Percentiles rank a stretch among this genome's conserved stretches.
phyloP scores from a whole-genome alignment of 2,888 invertebrate species.

The Amiota communis region DNA sequence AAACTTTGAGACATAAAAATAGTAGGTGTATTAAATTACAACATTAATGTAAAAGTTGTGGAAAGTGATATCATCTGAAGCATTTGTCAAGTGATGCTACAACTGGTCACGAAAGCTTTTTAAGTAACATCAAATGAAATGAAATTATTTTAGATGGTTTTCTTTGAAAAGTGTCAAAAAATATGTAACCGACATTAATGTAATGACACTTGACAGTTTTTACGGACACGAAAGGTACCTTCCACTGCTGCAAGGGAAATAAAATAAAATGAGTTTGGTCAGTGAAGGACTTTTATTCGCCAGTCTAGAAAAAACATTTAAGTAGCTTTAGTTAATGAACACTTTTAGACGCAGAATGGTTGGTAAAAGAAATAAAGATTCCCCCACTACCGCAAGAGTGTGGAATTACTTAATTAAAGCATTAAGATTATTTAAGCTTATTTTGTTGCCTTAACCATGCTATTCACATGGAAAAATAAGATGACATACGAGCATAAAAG shows the following conservation, averaged over 20 bases:
- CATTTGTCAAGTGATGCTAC: too few relatives aligned
- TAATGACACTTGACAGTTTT: constrained; percentile 41
- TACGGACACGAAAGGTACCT: not conserved
- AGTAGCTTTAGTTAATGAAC: constrained; percentile 26
- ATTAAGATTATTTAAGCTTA: constrained; percentile 60
- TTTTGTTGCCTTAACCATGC: constrained; percentile 27
- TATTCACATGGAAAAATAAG: too few relatives aligned
- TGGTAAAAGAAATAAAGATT: too few relatives aligned
- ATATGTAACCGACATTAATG: constrained; percentile 53
- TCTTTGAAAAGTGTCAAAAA: constrained; percentile 33
- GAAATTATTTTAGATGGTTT: constrained; percentile 36
- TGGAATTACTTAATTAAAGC: constrained; percentile 61
- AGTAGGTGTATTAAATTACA: too few relatives aligned
- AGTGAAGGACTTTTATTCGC: constrained; percentile 17
- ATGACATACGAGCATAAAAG: too few relatives aligned
- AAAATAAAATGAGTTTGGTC: constrained; percentile 53
- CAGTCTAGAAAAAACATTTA: constrained; percentile 23
- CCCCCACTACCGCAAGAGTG: constrained; percentile 40
- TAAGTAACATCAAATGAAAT: too few relatives aligned
- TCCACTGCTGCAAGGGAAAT: constrained; percentile 53
- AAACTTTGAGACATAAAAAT: too few relatives aligned
- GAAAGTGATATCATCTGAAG: too few relatives aligned
- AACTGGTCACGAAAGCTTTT: too few relatives aligned
- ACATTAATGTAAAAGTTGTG: too few relatives aligned
- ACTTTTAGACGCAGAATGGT: too few relatives aligned